Evolutionary conservation across 2,113 vertebrate species (phyloP), one percentile per base, ranked within the genome.

Genomic region (Bambusicola thoracicus): DNA sequence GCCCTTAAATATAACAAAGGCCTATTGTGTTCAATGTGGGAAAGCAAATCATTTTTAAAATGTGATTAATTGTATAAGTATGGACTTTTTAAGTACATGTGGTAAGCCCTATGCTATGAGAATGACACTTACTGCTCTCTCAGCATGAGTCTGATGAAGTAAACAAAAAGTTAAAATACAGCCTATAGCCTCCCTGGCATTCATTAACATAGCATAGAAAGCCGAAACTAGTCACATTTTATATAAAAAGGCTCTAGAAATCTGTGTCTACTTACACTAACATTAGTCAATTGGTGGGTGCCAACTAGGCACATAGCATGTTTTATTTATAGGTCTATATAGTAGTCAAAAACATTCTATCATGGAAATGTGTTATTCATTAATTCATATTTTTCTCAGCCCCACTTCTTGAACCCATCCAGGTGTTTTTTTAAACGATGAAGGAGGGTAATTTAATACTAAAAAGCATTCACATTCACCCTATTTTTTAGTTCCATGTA

Each of bases 361-460:
- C 92, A 90, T 4, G 49, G 94, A 97, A 98, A 97, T 94, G 91
- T 97, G 96, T 96, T 97, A 93, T 97, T 97, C 96, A 97, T 98
- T 98, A 98, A 97, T 97, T 97, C 95, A 97, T 97, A 96, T 97
- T 97, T 98, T 97, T 62, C 84, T 93, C 93, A 77, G 93, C 22
- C 66, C 95, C 86, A 75, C 69, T 80, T 97, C 86, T 96, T 95
- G 93, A 98, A 94, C 87, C 82, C 92, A 97, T 95, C 94, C 96
- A 97, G 97, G 97, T 97, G 95, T 74, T 92, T 97, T 97, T 96
- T 93, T 95, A 95, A 97, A 96, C 25, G 73, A 34, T 49, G 87
- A 94, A 53, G 63, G 80, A 94, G 56, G 66, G 81, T 93, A 92
- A 96, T 96, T 97, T 95, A 96, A 97, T 93, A 96, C 74, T 43